phyloP scores from a whole-genome alignment of 2,113 vertebrate genomes.

The Girardinichthys multiradiatus region DNA sequence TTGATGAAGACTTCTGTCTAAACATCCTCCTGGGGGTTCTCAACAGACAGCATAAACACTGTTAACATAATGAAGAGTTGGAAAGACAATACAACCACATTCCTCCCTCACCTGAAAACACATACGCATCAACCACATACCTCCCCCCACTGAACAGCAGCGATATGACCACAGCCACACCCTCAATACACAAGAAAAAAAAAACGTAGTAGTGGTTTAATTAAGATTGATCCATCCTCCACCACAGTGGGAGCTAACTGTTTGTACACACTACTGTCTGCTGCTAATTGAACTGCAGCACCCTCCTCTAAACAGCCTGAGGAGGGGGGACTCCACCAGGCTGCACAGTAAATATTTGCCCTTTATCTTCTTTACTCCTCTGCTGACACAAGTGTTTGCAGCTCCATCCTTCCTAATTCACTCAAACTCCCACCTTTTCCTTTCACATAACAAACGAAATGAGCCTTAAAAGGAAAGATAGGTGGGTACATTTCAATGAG shows the following conservation, averaged over 20 bases:
- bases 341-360: slow-evolving; percentile 71
- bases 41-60: slow-evolving; percentile 61
- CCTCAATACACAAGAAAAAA: slow-evolving; percentile 2
- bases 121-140: slow-evolving; percentile 13
- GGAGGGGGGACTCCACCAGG: slow-evolving; percentile 40
- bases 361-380: slow-evolving; percentile 46
- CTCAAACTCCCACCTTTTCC: slow-evolving; percentile 5
- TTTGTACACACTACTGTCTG: slow-evolving; percentile 46
- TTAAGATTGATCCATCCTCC: slow-evolving; percentile 19
- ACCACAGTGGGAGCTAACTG: slow-evolving; percentile 33
- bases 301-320: slow-evolving; percentile 46
- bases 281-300: slow-evolving; percentile 44
- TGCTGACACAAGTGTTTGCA: slow-evolving; percentile 42
- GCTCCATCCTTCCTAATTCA: background rate
- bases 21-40: slow-evolving; percentile 66
- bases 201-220: slow-evolving; percentile 28
- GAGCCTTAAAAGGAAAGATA: slow-evolving; percentile 44
- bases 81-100: slow-evolving; percentile 6
- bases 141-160: background rate
- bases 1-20: slow-evolving; percentile 56
- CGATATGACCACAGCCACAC: background rate
- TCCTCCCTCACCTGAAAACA: background rate
- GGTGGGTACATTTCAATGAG: slow-evolving; percentile 54
- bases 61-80: slow-evolving; percentile 63
- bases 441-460: slow-evolving; percentile 38